These are phyloP conservation scores for Melinaea menophilus DNA, from an alignment of 2,888 invertebrate species.

Conservation along the genomic window DNA sequence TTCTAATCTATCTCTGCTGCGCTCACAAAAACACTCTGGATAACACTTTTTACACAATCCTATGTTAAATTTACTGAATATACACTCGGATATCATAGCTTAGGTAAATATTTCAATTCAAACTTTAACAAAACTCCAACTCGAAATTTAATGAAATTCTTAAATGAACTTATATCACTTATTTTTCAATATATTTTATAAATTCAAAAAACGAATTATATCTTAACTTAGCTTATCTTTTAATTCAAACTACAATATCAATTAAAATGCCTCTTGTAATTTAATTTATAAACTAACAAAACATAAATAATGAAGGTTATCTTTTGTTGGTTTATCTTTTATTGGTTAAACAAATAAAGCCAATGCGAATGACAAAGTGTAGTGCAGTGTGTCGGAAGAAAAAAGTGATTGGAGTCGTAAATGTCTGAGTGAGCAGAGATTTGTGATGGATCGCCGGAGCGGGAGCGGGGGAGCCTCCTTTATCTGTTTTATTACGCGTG, in stretches of 20 bases:
- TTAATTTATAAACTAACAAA: background rate
- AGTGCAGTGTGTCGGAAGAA: constrained; percentile 53
- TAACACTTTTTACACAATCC: constrained; percentile 24
- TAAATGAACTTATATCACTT: too few relatives aligned
- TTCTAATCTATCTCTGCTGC: constrained; percentile 39
- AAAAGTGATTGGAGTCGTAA: constrained; percentile 68
- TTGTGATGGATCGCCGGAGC: constrained; percentile 60
- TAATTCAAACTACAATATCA: too few relatives aligned
- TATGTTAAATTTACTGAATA: constrained; percentile 17
- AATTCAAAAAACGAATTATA: too few relatives aligned
- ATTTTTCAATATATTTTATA: too few relatives aligned
- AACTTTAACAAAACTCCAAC: too few relatives aligned
- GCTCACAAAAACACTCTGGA: constrained; percentile 32
- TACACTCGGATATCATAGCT: background rate
- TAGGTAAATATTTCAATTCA: too few relatives aligned
- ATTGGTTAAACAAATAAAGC: background rate
- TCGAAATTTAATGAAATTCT: background rate
- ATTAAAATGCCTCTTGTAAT: too few relatives aligned
- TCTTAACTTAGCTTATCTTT: too few relatives aligned
- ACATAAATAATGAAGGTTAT: background rate
- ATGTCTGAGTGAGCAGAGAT: constrained; percentile 54
- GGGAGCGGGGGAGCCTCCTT: constrained; percentile 14
- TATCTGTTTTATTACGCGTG: constrained; percentile 24
- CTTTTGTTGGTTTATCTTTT: background rate
- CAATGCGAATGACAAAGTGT: constrained; percentile 29